phyloP scores from a whole-genome alignment of 2,113 vertebrate species.

The Empidonax traillii region DNA sequence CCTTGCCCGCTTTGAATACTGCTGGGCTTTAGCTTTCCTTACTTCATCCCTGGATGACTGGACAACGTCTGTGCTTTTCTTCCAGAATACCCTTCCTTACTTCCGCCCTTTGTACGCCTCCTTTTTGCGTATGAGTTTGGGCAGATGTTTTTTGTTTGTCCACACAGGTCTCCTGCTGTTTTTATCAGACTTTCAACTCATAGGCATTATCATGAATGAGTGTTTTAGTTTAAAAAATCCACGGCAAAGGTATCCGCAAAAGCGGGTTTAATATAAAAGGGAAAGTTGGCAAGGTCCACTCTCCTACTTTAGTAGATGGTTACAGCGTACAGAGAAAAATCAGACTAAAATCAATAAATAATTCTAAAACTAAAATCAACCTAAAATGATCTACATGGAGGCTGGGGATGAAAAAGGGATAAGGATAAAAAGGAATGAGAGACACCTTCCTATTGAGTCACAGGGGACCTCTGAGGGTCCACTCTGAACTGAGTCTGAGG shows the following conservation, averaged over 20 bases:
- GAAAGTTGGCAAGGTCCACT: background rate
- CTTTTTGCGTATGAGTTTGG: background rate
- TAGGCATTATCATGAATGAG: background rate
- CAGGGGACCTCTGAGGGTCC: too few species aligned
- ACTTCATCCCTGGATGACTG: background rate
- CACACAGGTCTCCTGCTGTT: background rate
- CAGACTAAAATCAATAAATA: background rate
- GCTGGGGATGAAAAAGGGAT: background rate
- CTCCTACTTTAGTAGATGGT: background rate
- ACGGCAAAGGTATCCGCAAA: background rate
- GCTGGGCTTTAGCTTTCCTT: background rate
- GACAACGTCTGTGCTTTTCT: background rate
- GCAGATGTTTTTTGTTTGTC: background rate
- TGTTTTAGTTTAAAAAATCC: background rate
- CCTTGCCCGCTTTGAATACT: background rate
- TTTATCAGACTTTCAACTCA: background rate
- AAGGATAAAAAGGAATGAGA: background rate
- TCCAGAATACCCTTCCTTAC: background rate
- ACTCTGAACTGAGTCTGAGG: background rate
- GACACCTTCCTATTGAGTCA: background rate
- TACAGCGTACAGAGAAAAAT: background rate
- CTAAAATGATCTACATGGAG: background rate
- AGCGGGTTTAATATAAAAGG: background rate
- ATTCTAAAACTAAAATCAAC: background rate
- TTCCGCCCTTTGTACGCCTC: background rate